phyloP scores from a whole-genome alignment of 2,888 invertebrate species.

The Oxyscelio sp. region DNA sequence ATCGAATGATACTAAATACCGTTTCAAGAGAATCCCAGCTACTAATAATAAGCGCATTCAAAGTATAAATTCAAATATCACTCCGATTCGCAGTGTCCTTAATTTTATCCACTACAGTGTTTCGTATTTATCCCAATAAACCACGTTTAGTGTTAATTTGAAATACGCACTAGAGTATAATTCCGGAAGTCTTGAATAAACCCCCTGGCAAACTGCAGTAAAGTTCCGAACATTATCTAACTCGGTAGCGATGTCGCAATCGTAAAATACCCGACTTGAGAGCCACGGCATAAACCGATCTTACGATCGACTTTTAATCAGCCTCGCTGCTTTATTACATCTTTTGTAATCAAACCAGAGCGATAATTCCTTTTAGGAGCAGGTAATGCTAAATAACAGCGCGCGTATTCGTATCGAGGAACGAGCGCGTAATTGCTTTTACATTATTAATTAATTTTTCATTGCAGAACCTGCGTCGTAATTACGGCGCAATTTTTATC shows the following conservation, averaged over 20 bases:
- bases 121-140: constrained; percentile 78
- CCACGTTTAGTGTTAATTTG: constrained; percentile 79
- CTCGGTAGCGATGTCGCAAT: constrained; percentile 51
- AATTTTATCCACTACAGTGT: constrained; percentile 43
- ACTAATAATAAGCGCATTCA: too few relatives aligned
- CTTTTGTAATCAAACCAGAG: constrained; percentile 42
- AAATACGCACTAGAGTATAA: constrained; percentile 61
- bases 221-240: constrained; percentile 71
- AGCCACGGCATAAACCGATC: constrained; percentile 74
- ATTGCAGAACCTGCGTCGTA: not conserved
- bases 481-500: constrained; percentile 18
- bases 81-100: constrained; percentile 7
- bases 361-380: constrained; percentile 47
- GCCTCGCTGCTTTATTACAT: constrained; percentile 50
- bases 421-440: constrained; percentile 39
- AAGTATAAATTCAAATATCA: constrained; percentile 14
- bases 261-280: constrained; percentile 57
- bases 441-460: constrained; percentile 32
- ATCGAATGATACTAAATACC: not conserved
- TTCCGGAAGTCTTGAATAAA: constrained; percentile 66
- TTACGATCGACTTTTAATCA: constrained; percentile 79
- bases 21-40: too few relatives aligned
- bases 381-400: constrained; percentile 46
- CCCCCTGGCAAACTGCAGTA: constrained; percentile 72
- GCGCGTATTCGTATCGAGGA: constrained; percentile 15